Percentiles rank a stretch among this genome's conserved stretches.
These are phyloP conservation scores for Madoqua kirkii DNA, from an alignment of 2,113 vertebrate species.

Conservation along the genomic window DNA sequence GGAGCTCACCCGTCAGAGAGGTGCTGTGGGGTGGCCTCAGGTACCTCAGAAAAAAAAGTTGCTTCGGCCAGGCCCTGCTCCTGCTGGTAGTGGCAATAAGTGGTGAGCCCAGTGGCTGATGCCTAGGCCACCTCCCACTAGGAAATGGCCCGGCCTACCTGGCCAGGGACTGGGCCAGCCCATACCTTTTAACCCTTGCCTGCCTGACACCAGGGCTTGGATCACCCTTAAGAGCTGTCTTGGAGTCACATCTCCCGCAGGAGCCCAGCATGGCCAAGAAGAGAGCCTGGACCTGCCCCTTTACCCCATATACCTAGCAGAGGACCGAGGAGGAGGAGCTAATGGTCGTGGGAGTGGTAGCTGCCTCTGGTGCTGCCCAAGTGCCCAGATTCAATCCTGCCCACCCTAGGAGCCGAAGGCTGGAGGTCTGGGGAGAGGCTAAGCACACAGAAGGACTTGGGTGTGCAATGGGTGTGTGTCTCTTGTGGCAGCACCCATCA, in stretches of 20 bases:
- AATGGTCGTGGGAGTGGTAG: not conserved
- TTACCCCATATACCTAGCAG: not conserved
- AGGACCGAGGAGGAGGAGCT: not conserved
- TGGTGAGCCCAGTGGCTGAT: not conserved
- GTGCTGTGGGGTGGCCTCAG: not conserved
- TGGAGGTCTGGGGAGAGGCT: not conserved
- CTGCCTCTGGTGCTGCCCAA: not conserved
- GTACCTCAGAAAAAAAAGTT: conserved; percentile 20
- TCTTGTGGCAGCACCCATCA: not conserved
- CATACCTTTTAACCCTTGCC: conserved; percentile 68
- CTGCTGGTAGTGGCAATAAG: conserved; percentile 28
- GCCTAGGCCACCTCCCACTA: conserved; percentile 62
- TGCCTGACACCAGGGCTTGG: conserved; percentile 27
- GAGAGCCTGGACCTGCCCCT: not conserved
- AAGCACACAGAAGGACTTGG: not conserved
- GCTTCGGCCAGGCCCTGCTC: conserved; percentile 28
- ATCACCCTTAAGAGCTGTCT: not conserved
- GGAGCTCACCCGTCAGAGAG: conserved; percentile 55
- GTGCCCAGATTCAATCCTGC: not conserved
- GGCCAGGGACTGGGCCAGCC: conserved; percentile 55
- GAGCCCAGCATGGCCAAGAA: not conserved
- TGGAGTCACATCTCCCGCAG: not conserved
- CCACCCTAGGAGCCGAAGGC: not conserved
- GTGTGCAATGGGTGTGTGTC: not conserved
- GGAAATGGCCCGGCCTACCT: conserved; percentile 70